phyloP scores from a whole-genome alignment of 2,113 vertebrate species.

The Tor tambroides region DNA sequence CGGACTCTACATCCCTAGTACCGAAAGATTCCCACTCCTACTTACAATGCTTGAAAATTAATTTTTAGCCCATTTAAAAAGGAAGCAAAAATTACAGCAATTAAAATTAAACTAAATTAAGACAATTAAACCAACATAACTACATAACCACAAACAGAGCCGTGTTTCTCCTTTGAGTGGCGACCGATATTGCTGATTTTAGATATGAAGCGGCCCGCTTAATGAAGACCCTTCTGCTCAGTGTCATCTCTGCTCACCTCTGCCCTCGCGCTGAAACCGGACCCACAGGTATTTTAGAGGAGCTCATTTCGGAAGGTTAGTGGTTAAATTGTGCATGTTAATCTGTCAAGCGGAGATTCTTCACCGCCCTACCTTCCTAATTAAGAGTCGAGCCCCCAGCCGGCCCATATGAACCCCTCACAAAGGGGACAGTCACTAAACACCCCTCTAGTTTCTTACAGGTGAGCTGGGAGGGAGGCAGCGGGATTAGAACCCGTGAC shows the following conservation, averaged over 20 bases:
- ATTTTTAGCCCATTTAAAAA: neutral
- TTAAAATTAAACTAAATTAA: neutral
- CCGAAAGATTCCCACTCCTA: too few species aligned
- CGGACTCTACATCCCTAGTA: too few species aligned
- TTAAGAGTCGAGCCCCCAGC: conserved; percentile 70
- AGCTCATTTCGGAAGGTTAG: conserved; percentile 79
- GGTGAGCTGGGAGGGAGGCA: neutral
- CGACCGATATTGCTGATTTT: conserved; percentile 49
- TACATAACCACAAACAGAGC: conserved; percentile 6
- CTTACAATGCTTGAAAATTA: too few species aligned
- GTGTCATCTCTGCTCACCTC: conserved; percentile 70
- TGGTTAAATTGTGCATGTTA: conserved; percentile 82
- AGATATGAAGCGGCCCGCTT: conserved; percentile 43
- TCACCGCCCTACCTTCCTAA: conserved; percentile 76
- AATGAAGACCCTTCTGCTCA: conserved; percentile 51
- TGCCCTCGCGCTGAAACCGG: conserved; percentile 72
- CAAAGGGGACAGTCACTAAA: conserved; percentile 55
- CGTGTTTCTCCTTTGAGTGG: conserved; percentile 45
- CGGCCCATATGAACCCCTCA: conserved; percentile 41
- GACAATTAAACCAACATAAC: neutral
- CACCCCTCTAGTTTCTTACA: neutral
- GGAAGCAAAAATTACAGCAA: neutral
- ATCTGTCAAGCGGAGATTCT: conserved; percentile 71
- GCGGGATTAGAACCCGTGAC: conserved; percentile 55
- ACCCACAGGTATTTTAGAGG: conserved; percentile 74